Evolutionary conservation across 2,113 vertebrate species (phyloP).

Genomic region (Anolis sagrei): DNA sequence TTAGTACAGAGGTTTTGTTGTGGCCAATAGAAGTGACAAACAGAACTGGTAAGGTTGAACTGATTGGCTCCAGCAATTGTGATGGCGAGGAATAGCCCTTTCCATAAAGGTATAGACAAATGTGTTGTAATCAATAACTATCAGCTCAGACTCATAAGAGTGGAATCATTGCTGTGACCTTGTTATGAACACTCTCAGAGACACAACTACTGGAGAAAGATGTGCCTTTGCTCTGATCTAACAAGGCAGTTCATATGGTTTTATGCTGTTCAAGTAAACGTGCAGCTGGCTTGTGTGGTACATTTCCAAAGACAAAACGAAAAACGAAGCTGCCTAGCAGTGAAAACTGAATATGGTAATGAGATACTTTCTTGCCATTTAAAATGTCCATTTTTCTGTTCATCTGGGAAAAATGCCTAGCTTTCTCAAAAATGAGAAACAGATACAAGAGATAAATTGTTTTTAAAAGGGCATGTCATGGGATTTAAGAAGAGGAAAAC

Average conservation of each 20-base stretch:
- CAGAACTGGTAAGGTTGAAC: not conserved
- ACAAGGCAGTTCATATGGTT: slow-evolving; percentile 24
- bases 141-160: not conserved
- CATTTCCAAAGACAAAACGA: slow-evolving; percentile 37
- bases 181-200: not conserved
- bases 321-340: slow-evolving; percentile 10
- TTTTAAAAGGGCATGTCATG: slow-evolving; percentile 5
- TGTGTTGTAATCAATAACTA: not conserved
- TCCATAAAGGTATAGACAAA: not conserved
- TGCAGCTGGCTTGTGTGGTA: slow-evolving; percentile 48
- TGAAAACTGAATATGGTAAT: not conserved
- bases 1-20: too few species aligned
- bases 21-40: too few species aligned
- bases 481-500: not conserved
- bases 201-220: slow-evolving; percentile 1
- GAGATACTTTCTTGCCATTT: not conserved
- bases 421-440: not conserved
- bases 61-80: not conserved
- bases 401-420: not conserved
- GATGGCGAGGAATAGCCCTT: not conserved
- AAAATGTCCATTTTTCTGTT: not conserved
- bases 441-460: not conserved
- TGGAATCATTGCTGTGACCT: not conserved
- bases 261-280: slow-evolving; percentile 38
- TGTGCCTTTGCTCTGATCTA: not conserved